Evolutionary conservation across 1,140 invertebrate species (phyloP).

Genomic region (Nomia melanderi): DNA sequence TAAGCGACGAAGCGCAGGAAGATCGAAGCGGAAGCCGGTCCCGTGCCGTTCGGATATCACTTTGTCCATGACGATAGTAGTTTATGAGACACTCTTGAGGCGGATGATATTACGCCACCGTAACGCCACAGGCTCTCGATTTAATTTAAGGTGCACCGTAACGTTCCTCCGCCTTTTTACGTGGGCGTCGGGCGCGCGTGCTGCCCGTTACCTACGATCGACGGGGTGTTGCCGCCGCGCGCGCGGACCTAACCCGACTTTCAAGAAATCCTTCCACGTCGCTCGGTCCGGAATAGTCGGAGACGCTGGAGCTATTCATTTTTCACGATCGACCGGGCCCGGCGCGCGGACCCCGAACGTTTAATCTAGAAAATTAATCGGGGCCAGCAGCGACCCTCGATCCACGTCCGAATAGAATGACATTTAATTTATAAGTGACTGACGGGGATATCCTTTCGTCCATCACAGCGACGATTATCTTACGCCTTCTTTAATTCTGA

Average conservation of each 20-base stretch:
- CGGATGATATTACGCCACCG: conserved; percentile 59
- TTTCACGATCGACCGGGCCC: conserved; percentile 9
- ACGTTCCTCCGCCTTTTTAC: conserved; percentile 57
- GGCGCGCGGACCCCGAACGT: no score
- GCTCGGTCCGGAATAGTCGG: not conserved
- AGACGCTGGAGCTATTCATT: not conserved
- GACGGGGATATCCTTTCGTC: not conserved
- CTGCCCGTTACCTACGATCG: conserved; percentile 43
- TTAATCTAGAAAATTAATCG: conserved; percentile 51
- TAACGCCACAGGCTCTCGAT: conserved; percentile 50
- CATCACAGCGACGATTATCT: conserved; percentile 18
- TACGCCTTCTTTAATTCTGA: conserved; percentile 9
- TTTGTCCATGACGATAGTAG: conserved; percentile 49
- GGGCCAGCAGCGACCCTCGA: not conserved
- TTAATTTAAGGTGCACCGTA: conserved; percentile 64
- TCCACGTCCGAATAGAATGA: conserved; percentile 18
- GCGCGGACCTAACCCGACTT: conserved; percentile 34
- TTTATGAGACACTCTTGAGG: conserved; percentile 50
- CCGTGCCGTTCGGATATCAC: conserved; percentile 37
- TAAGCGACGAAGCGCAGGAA: not conserved
- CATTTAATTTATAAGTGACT: conserved; percentile 21
- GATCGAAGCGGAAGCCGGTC: conserved; percentile 42
- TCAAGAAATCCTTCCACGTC: conserved; percentile 20
- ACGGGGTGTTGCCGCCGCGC: conserved; percentile 26
- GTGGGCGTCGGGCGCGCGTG: conserved; percentile 60